These are phyloP conservation scores for Vanessa tameamea DNA, from an alignment of 1,140 invertebrate genomes.

Conservation along the genomic window DNA sequence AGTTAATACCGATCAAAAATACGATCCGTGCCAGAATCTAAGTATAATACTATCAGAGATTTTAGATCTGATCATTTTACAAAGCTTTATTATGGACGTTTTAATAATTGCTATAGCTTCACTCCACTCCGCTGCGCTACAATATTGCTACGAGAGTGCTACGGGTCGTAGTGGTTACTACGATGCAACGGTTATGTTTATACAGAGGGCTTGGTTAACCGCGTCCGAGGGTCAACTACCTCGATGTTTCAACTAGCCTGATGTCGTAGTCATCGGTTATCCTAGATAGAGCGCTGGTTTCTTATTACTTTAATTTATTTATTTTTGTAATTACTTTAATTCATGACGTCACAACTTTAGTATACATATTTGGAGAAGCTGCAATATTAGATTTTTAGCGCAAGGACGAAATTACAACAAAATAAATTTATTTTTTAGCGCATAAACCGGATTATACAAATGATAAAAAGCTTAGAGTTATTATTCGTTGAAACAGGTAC, in stretches of 20 bases:
- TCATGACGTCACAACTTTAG: too few relatives aligned
- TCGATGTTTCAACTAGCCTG: background rate
- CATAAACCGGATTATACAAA: too few relatives aligned
- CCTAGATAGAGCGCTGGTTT: background rate
- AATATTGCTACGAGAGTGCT: conserved; percentile 11
- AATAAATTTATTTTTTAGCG: too few relatives aligned
- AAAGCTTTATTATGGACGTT: too few relatives aligned
- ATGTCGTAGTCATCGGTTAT: background rate
- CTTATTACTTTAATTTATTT: background rate
- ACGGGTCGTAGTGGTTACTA: conserved; percentile 19
- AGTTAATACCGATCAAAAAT: too few relatives aligned
- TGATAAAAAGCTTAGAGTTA: too few relatives aligned
- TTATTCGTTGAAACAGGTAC: too few relatives aligned
- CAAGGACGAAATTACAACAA: too few relatives aligned
- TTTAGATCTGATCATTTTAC: background rate
- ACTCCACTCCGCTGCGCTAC: conserved; percentile 12
- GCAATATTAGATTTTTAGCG: too few relatives aligned
- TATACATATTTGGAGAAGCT: too few relatives aligned
- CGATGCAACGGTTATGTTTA: conserved; percentile 12
- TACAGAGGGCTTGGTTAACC: background rate
- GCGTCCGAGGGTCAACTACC: conserved; percentile 1
- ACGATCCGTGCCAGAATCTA: background rate
- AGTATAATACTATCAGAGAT: background rate
- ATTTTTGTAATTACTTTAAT: too few relatives aligned
- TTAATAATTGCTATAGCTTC: background rate